Conservation (phyloP, 2,113 vertebrate genomes). For the Leptobrachium ailaonicum region DNA sequence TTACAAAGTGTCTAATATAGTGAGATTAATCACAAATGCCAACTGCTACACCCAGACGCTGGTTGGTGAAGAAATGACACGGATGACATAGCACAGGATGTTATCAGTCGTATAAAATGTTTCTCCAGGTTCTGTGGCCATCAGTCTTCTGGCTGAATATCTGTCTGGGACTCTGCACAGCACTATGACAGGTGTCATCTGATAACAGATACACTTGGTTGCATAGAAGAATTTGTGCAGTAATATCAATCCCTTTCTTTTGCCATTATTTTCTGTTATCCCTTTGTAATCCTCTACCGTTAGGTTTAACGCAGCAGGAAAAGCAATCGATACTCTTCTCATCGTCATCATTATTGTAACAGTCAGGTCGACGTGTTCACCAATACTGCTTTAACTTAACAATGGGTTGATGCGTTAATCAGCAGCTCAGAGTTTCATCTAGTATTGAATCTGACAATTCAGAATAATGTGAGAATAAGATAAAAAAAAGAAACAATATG, state of each 20-base stretch:
- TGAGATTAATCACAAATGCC: constrained; percentile 15
- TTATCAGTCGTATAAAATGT: constrained; percentile 18
- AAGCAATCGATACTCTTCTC: neutral
- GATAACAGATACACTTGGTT: neutral
- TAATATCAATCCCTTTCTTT: neutral
- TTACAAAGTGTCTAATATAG: neutral
- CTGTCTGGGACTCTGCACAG: neutral
- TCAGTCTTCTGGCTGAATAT: neutral
- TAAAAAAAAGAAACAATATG: neutral
- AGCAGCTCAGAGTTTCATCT: neutral
- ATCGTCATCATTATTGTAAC: neutral
- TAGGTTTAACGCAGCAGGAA: neutral
- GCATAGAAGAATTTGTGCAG: neutral
- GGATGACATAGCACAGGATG: constrained; percentile 18
- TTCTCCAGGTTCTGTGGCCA: neutral
- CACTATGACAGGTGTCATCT: neutral
- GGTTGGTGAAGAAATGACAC: neutral
- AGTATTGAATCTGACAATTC: no score
- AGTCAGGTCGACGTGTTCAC: neutral
- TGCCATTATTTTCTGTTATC: neutral
- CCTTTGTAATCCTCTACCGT: neutral
- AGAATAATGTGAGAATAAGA: neutral
- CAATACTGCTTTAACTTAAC: neutral
- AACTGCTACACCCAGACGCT: constrained; percentile 10
- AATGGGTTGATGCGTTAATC: neutral